These are phyloP conservation scores for Bembecia ichneumoniformis DNA, from an alignment of 2,888 invertebrate genomes.

Conservation along the genomic window DNA sequence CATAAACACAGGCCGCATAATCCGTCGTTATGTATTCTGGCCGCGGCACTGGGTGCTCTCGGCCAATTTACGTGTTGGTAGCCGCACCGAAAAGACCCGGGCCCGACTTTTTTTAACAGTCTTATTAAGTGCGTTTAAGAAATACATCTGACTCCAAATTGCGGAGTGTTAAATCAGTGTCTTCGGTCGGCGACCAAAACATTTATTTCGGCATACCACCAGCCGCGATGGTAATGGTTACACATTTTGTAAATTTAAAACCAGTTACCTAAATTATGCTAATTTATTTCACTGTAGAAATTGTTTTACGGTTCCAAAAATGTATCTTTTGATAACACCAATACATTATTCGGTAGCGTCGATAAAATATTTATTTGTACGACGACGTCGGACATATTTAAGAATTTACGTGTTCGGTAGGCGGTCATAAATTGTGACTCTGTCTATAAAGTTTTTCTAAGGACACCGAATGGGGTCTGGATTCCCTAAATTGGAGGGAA, in stretches of 20 bases:
- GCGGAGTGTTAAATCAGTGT: constrained; percentile 24
- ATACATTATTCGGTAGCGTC: constrained; percentile 5
- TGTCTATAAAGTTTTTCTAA: constrained; percentile 22
- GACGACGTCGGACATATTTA: constrained; percentile 1
- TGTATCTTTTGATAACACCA: constrained; percentile 1
- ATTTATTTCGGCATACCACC: constrained; percentile 27
- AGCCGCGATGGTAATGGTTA: constrained; percentile 18
- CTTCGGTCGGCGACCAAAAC: constrained; percentile 17
- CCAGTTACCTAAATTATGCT: constrained; percentile 18
- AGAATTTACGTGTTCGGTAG: constrained; percentile 1
- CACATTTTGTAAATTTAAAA: constrained; percentile 7
- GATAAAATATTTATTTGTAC: constrained; percentile 3
- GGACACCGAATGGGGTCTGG: constrained; percentile 5
- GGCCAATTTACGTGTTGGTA: constrained; percentile 9
- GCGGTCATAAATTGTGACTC: constrained; percentile 15
- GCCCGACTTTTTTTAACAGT: constrained; percentile 9
- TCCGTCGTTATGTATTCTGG: constrained; percentile 16
- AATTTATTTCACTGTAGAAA: constrained; percentile 9
- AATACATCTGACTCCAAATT: constrained; percentile 19
- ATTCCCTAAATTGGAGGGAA: constrained; percentile 19
- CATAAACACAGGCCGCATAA: constrained; percentile 22
- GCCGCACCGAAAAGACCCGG: constrained; percentile 13
- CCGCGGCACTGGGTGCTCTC: constrained; percentile 11
- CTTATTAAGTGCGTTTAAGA: constrained; percentile 15
- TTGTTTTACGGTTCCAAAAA: constrained; percentile 3